These are phyloP conservation scores for Drosophila simulans DNA, from an alignment of 1,140 invertebrate species.

Conservation along the genomic window DNA sequence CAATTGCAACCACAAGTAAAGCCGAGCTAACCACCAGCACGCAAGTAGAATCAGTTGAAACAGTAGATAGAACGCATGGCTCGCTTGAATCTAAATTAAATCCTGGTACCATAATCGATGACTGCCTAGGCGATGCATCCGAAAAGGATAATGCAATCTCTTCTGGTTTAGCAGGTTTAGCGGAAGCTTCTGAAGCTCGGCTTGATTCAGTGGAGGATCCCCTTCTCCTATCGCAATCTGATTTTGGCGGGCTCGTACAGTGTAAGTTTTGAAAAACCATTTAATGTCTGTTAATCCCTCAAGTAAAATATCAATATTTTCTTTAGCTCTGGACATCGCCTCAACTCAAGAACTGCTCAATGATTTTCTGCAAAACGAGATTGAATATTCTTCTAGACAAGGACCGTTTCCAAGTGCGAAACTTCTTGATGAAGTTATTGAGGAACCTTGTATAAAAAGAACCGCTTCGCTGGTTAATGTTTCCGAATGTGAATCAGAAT, in stretches of 20 bases:
- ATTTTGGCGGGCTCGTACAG: neutral
- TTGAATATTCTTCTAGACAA: conserved; percentile 22
- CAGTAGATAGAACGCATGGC: conserved; percentile 46
- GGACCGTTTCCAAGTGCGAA: neutral
- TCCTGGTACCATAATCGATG: conserved; percentile 37
- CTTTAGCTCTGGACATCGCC: neutral
- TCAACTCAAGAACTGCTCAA: conserved; percentile 37
- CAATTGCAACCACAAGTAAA: conserved; percentile 21
- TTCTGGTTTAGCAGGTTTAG: conserved; percentile 69
- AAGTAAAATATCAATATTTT: neutral
- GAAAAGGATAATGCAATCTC: conserved; percentile 64
- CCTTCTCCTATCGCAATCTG: neutral
- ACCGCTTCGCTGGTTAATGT: conserved; percentile 26
- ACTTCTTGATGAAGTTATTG: conserved; percentile 22
- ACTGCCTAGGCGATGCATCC: conserved; percentile 26
- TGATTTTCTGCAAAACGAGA: conserved; percentile 47
- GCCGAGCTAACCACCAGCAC: conserved; percentile 32
- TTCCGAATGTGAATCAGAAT: conserved; percentile 15
- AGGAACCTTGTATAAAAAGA: conserved; percentile 57
- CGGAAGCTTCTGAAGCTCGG: conserved; percentile 9
- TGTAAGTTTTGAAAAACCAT: conserved; percentile 17
- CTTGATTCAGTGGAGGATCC: conserved; percentile 29
- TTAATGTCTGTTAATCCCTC: neutral
- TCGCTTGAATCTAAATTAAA: conserved; percentile 55
- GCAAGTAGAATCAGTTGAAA: conserved; percentile 38